Evolutionary conservation across 2,113 vertebrate genomes (phyloP), one percentile per base, ranked within the genome.

Genomic region (Mola mola): DNA sequence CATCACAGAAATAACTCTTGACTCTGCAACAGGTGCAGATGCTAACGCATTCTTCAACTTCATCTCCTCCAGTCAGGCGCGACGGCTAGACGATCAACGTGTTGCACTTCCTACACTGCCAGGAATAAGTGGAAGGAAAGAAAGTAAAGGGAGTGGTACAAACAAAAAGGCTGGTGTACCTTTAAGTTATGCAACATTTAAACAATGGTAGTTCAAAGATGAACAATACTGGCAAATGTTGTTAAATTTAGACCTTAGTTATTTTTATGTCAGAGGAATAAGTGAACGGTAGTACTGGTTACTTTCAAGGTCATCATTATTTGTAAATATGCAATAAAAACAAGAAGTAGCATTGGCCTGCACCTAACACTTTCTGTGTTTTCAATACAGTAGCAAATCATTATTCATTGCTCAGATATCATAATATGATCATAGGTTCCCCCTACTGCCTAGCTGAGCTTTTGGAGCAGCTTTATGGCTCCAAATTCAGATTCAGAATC

Each of bases 41-140:
- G 84, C 92, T 60, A 92, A 94, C n/a, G 81, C 68, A 31, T 77
- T 94, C 52, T 91, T 94, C 75, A 91, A 67, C 26, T 24, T 40
- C 11, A 31, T 81, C 28, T 29, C 72, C 10, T 71, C 57, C 20
- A 79, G 66, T 65, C 82, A 85, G 42, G 46, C 10, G 1, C 11
- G 7, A 5, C 56, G 69, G 61, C 58, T 81, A 24, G 75, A 86
- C 2, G 66, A 81, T 67, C 85, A 85, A 37, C 62, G 72, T 4
- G 52, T 79, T 28, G 11, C 59, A 13, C 82, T 86, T 38, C 53
- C 78, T 26, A 8, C 21, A 10, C 17, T 75, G 26, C 78, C 79
- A 5, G 78, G 81, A 38, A 79, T 75, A 68, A 28, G 20, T 49
- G 67, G 47, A 24, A 74, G 73, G 15, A 48, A 81, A 77, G 24